These are phyloP conservation scores for Marronus borbonicus DNA, from an alignment of 2,888 invertebrate genomes.

Conservation along the genomic window DNA sequence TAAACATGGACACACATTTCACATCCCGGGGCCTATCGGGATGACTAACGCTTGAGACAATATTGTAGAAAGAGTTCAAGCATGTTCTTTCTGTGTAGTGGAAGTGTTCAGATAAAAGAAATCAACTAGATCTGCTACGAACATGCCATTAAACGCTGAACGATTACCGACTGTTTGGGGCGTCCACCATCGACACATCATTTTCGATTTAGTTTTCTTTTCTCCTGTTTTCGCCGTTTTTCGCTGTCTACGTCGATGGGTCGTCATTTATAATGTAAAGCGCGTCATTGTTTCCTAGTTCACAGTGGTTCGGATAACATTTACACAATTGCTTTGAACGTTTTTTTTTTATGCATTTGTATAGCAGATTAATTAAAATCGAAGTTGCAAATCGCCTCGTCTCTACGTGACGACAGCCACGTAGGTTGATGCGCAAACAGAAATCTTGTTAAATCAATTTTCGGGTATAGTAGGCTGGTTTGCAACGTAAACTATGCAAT, in stretches of 20 bases:
- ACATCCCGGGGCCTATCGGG: no score
- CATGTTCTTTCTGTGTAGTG: no score
- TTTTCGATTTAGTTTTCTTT: slow-evolving; percentile 4
- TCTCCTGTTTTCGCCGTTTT: neutral
- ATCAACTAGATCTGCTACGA: neutral
- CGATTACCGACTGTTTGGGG: neutral
- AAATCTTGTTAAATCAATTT: no score
- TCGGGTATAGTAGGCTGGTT: no score
- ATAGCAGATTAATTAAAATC: neutral
- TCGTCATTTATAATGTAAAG: neutral
- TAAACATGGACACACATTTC: no score
- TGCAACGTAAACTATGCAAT: no score
- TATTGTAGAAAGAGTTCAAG: no score
- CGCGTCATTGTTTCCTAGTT: neutral
- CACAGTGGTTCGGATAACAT: no score
- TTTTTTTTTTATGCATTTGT: neutral
- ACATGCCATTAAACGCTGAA: neutral
- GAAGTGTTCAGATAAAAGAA: no score
- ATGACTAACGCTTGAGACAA: no score
- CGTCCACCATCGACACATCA: neutral
- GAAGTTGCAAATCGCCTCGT: neutral
- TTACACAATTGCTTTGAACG: no score
- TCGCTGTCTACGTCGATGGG: neutral
- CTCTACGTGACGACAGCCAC: neutral
- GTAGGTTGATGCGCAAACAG: neutral